A percentile compares a stretch with the other conserved stretches of the same genome.
Conservation (phyloP, 2,113 vertebrate species). For the Puntigrus tetrazona region DNA sequence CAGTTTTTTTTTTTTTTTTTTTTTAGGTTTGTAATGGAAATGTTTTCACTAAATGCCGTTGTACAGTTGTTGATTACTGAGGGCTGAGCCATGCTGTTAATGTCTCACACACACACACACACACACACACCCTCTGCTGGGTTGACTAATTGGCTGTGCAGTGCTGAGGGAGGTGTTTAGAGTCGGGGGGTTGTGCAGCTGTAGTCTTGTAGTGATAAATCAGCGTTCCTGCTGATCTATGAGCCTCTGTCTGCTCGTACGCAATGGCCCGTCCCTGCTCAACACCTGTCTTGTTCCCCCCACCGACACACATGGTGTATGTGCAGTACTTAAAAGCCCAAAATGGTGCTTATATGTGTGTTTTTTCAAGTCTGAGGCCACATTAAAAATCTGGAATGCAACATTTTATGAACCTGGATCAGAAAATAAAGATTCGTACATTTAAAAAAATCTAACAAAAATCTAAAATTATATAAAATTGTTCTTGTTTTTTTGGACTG, state of each 20-base stretch:
- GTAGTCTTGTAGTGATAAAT: constrained; percentile 48
- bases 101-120: not conserved
- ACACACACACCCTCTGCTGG: constrained; percentile 7
- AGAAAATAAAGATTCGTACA: not conserved
- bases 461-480: no score
- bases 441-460: not conserved
- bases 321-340: not conserved
- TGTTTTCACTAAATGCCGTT: no score
- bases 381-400: not conserved
- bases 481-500: no score
- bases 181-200: constrained; percentile 27
- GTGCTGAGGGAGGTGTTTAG: constrained; percentile 50
- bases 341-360: not conserved
- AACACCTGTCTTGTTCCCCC: not conserved
- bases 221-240: constrained; percentile 51
- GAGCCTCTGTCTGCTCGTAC: constrained; percentile 35
- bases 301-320: not conserved
- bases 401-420: not conserved
- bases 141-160: constrained; percentile 49
- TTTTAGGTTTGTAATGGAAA: not conserved
- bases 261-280: constrained; percentile 19
- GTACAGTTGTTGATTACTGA: constrained; percentile 17
- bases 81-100: constrained; percentile 8
- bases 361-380: not conserved
- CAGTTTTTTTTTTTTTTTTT: not conserved